A percentile compares a stretch with the other conserved stretches of the same genome.
Conservation (phyloP, 1,140 invertebrate genomes). For the Pteromalus puparum region DNA sequence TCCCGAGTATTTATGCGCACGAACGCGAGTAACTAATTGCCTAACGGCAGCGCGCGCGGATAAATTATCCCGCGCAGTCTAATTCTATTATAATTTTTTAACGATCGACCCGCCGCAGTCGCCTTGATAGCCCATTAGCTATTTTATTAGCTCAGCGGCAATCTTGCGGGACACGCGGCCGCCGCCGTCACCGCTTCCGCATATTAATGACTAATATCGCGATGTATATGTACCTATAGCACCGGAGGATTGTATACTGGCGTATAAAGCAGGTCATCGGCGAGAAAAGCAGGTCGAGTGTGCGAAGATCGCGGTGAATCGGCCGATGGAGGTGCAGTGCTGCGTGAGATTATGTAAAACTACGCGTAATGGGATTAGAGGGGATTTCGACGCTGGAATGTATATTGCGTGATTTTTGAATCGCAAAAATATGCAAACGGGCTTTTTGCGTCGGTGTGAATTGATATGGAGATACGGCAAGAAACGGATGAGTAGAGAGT, state of each 20-base stretch:
- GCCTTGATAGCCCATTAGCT: constrained; percentile 10
- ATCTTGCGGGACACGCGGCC: background rate
- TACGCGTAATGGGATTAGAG: background rate
- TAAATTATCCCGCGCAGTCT: constrained; percentile 11
- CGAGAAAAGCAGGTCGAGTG: constrained; percentile 14
- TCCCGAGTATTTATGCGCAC: background rate
- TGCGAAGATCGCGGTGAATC: background rate
- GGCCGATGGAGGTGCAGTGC: no score
- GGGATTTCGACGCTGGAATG: background rate
- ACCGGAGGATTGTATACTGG: background rate
- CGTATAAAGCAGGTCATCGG: background rate
- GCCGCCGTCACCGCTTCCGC: background rate
- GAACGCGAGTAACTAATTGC: constrained; percentile 21
- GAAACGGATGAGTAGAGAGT: no score
- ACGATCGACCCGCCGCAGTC: background rate
- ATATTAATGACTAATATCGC: constrained; percentile 42
- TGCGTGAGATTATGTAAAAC: constrained; percentile 2
- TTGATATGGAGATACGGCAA: no score
- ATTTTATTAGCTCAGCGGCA: constrained; percentile 22
- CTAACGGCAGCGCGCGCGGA: background rate
- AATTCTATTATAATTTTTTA: constrained; percentile 35
- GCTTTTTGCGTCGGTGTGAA: no score
- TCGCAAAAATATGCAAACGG: no score
- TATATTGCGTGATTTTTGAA: no score
- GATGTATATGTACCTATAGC: background rate